phyloP scores from a whole-genome alignment of 2,113 vertebrate species.

The Hymenochirus boettgeri region DNA sequence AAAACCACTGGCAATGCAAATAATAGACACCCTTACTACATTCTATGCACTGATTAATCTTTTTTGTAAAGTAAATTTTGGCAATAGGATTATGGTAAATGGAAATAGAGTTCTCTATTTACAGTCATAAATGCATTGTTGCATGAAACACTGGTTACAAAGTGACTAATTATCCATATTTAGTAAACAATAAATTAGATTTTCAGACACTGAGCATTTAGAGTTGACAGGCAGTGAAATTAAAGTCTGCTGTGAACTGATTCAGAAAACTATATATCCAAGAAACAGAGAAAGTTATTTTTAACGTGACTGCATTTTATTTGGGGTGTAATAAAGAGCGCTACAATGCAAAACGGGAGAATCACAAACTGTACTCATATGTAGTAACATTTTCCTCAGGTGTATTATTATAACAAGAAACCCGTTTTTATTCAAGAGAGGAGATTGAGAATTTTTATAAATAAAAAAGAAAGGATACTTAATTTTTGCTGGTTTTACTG shows the following conservation, averaged over 20 bases:
- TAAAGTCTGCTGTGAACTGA: background rate
- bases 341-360: too few relatives aligned
- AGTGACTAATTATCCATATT: slow-evolving; percentile 19
- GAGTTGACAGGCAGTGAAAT: slow-evolving; percentile 15
- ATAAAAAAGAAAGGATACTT: too few relatives aligned
- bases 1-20: slow-evolving; percentile 1
- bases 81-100: background rate
- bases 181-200: slow-evolving; percentile 17
- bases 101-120: background rate
- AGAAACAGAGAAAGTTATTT: too few relatives aligned
- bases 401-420: too few relatives aligned
- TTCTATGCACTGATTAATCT: slow-evolving; percentile 14
- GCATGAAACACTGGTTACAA: slow-evolving; percentile 7
- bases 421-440: too few relatives aligned
- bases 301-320: too few relatives aligned
- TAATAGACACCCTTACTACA: slow-evolving; percentile 5
- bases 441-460: too few relatives aligned
- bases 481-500: too few relatives aligned
- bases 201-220: background rate
- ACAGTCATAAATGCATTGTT: slow-evolving; percentile 11
- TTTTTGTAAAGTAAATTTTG: background rate
- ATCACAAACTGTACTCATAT: too few relatives aligned
- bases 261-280: too few relatives aligned
- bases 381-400: too few relatives aligned
- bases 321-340: too few relatives aligned